Percentiles rank a stretch among this genome's conserved stretches.
Evolutionary conservation across 2,113 vertebrate species (phyloP).

Genomic region (Cacatua alba): DNA sequence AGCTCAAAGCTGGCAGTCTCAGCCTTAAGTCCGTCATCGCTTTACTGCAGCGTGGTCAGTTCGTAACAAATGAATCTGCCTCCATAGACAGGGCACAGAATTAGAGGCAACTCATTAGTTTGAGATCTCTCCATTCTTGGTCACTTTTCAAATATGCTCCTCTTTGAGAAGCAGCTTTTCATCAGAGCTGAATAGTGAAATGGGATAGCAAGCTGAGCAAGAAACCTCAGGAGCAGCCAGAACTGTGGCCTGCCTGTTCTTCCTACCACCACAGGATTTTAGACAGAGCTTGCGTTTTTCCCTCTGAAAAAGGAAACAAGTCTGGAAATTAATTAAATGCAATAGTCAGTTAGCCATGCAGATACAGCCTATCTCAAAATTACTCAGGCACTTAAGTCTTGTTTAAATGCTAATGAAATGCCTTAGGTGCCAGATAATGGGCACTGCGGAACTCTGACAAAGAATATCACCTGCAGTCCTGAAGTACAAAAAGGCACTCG

Average conservation of each 20-base stretch:
- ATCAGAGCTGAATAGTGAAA: background rate
- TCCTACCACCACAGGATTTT: background rate
- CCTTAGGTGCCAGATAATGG: constrained; percentile 14
- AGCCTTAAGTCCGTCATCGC: accelerated
- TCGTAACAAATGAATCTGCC: background rate
- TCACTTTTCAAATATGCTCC: background rate
- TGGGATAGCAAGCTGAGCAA: constrained; percentile 9
- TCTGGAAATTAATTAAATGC: constrained; percentile 43
- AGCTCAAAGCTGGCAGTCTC: background rate
- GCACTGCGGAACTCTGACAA: background rate
- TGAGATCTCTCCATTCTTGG: background rate
- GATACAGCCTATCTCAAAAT: constrained; percentile 29
- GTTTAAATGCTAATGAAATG: constrained; percentile 49
- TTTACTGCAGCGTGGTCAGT: accelerated
- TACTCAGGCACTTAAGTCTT: background rate
- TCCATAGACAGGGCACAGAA: background rate
- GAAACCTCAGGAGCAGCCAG: background rate
- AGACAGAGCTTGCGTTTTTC: constrained; percentile 51
- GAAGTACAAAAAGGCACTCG: background rate
- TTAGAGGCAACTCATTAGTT: background rate
- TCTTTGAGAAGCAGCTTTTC: constrained; percentile 16
- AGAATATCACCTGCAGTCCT: background rate
- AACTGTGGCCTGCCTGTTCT: constrained; percentile 28
- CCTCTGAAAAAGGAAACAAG: background rate
- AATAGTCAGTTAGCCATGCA: background rate